These are phyloP conservation scores for Sturmia bella DNA, from an alignment of 2,888 invertebrate genomes.

Conservation along the genomic window DNA sequence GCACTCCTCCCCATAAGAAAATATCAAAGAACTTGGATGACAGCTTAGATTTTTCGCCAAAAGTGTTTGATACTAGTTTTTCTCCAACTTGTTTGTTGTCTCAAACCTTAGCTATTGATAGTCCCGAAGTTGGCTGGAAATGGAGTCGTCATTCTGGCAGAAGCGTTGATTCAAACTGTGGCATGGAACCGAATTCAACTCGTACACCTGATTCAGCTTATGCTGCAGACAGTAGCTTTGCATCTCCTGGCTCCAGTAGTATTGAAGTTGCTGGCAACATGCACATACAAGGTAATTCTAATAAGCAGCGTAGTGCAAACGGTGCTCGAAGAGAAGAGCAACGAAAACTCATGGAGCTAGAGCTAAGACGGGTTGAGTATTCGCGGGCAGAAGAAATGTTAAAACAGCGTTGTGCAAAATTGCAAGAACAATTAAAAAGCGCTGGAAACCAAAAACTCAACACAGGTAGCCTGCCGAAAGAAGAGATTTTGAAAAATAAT, in stretches of 20 bases:
- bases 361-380: conserved; percentile 75
- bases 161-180: not conserved
- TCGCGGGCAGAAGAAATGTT: conserved; percentile 75
- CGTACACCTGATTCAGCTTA: conserved; percentile 70
- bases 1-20: conserved; percentile 77
- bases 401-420: conserved; percentile 76
- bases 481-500: not conserved
- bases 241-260: conserved; percentile 73
- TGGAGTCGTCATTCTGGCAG: conserved; percentile 73
- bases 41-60: conserved; percentile 76
- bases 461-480: not conserved
- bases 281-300: conserved; percentile 46
- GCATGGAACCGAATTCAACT: conserved; percentile 42
- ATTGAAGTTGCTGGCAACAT: conserved; percentile 44
- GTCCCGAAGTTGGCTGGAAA: conserved; percentile 79
- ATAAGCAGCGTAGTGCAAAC: conserved; percentile 58
- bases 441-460: conserved; percentile 61
- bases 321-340: conserved; percentile 72
- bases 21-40: conserved; percentile 75
- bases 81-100: conserved; percentile 77
- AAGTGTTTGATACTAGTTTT: conserved; percentile 73
- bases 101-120: conserved; percentile 77
- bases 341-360: conserved; percentile 74
- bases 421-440: conserved; percentile 75
- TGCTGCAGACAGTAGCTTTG: conserved; percentile 74